Percentiles rank a stretch among this genome's conserved stretches.
Conservation (phyloP, 2,797 vertebrate genomes). For the Pseudomugil tenellus region DNA sequence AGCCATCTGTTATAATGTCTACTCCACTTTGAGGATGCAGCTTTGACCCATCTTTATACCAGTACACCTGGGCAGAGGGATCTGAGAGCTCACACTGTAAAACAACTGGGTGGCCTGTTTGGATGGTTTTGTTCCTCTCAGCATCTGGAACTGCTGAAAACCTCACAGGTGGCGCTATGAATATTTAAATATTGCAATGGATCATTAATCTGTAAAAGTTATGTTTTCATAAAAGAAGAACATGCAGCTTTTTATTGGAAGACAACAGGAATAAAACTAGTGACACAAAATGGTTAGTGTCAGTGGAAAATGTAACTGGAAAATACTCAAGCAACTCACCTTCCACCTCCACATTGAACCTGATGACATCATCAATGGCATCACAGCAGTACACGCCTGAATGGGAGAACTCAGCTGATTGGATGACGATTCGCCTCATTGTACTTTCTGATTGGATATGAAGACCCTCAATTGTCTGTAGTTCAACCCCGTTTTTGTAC, state of each 20-base stretch:
- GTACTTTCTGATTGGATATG: slow-evolving; percentile 86
- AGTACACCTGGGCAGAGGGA: slow-evolving; percentile 80
- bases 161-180: slow-evolving; percentile 84
- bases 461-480: slow-evolving; percentile 82
- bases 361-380: slow-evolving; percentile 85
- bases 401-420: slow-evolving; percentile 84
- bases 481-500: slow-evolving; percentile 85
- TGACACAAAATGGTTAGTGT: slow-evolving; percentile 47
- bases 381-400: slow-evolving; percentile 87
- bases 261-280: slow-evolving; percentile 17
- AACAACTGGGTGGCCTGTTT: slow-evolving; percentile 77
- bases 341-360: slow-evolving; percentile 87
- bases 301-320: slow-evolving; percentile 27
- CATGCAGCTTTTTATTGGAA: slow-evolving; percentile 2
- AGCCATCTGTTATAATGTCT: slow-evolving; percentile 82
- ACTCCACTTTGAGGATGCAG: slow-evolving; percentile 77
- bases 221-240: slow-evolving; percentile 9
- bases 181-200: slow-evolving; percentile 66
- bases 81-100: slow-evolving; percentile 91
- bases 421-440: slow-evolving; percentile 87
- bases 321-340: slow-evolving; percentile 74
- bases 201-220: slow-evolving; percentile 30
- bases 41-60: slow-evolving; percentile 93
- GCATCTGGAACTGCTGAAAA: slow-evolving; percentile 81
- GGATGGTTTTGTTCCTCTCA: slow-evolving; percentile 79